A percentile compares a stretch with the other conserved stretches of the same genome.
Evolutionary conservation across 92 coral and sea anemone species (phyloP).

Genomic region (Epizoanthus fatuus): DNA sequence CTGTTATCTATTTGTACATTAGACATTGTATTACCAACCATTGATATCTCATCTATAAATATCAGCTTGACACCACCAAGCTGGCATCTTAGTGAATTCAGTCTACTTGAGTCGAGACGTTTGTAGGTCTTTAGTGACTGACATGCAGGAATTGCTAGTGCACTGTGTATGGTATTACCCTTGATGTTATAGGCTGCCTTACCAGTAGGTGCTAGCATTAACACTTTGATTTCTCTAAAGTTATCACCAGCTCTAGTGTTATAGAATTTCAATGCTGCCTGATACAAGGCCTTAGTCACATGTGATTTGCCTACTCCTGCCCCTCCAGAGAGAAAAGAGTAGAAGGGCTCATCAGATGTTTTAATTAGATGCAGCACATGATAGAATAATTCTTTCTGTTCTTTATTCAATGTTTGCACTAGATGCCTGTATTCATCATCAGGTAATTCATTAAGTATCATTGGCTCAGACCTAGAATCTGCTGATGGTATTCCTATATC

Average conservation of each 20-base stretch:
- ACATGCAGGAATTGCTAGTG: slow-evolving; percentile 68
- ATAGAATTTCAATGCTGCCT: slow-evolving; percentile 76
- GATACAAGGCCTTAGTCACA: slow-evolving; percentile 77
- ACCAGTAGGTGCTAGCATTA: slow-evolving; percentile 75
- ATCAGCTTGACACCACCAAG: slow-evolving; percentile 43
- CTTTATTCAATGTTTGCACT: slow-evolving; percentile 66
- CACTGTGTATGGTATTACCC: slow-evolving; percentile 68
- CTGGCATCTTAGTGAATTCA: slow-evolving; percentile 62
- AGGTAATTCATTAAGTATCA: slow-evolving; percentile 71
- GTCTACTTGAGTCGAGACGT: slow-evolving; percentile 75
- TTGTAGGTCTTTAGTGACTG: slow-evolving; percentile 69
- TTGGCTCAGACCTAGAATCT: slow-evolving; percentile 66
- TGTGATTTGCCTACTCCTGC: slow-evolving; percentile 87
- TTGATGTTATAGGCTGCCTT: slow-evolving; percentile 59
- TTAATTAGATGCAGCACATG: slow-evolving; percentile 73
- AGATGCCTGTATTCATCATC: slow-evolving; percentile 78
- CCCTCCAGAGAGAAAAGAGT: slow-evolving; percentile 76
- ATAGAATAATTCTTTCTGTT: slow-evolving; percentile 76
- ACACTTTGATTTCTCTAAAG: slow-evolving; percentile 58
- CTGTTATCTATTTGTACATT: too few species aligned
- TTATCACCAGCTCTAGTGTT: slow-evolving; percentile 70
- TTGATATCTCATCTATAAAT: slow-evolving; percentile 27
- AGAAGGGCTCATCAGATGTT: slow-evolving; percentile 76
- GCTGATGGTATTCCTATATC: slow-evolving; percentile 71
- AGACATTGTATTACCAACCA: too few species aligned